These are phyloP conservation scores for Cancer borealis DNA, from an alignment of 2,888 invertebrate species.

Conservation along the genomic window DNA sequence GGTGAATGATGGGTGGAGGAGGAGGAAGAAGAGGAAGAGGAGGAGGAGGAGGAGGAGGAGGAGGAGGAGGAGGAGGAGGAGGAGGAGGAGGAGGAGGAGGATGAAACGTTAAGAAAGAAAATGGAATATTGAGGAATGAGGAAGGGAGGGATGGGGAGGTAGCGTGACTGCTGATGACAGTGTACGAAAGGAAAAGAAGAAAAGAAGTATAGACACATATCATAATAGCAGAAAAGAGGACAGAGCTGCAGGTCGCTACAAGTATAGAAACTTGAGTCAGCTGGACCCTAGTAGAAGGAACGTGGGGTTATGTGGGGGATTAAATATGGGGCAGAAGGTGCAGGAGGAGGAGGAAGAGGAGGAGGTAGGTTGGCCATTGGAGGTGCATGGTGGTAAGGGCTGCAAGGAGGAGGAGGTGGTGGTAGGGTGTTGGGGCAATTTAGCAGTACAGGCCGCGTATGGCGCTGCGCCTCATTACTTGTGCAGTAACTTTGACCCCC, in stretches of 20 bases:
- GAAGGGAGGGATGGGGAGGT: neutral
- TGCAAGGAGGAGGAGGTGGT: neutral
- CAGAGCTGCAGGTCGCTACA: neutral
- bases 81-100: neutral
- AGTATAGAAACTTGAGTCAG: neutral
- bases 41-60: neutral
- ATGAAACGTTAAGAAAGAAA: neutral
- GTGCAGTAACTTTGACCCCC: neutral
- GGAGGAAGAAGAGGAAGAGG: no score
- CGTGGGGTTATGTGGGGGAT: neutral
- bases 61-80: neutral
- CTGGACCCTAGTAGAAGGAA: neutral
- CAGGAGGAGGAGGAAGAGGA: neutral
- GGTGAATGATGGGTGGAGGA: no score
- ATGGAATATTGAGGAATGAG: constrained; percentile 10
- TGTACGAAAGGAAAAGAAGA: neutral
- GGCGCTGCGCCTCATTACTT: constrained; percentile 17
- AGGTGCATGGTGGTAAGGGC: neutral
- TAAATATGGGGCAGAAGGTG: neutral
- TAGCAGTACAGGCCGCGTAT: neutral
- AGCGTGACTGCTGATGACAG: neutral
- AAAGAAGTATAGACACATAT: neutral
- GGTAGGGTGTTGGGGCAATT: neutral
- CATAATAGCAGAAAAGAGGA: neutral
- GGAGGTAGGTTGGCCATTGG: neutral